Conservation (phyloP, 2,113 vertebrate species). For the Cercopithecus mona region DNA sequence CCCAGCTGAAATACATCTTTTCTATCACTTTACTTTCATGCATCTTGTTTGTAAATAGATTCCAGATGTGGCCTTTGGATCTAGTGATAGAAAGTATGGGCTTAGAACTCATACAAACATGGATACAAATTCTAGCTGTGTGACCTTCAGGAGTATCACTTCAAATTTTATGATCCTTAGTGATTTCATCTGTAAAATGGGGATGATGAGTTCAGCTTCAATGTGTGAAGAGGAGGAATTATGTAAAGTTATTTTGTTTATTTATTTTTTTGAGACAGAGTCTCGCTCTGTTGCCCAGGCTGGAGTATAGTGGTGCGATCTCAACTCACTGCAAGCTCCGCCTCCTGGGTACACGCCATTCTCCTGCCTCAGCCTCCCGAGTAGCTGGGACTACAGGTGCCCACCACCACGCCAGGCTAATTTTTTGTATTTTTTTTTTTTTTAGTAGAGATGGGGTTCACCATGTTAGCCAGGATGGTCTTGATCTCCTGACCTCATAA, state of each 20-base stretch:
- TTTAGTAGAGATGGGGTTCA: no score
- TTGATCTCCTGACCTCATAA: no score
- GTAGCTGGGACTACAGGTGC: no score
- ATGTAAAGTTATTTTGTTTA: not conserved
- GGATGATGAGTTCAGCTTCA: not conserved
- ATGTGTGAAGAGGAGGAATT: not conserved
- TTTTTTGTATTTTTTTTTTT: no score
- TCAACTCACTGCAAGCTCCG: no score
- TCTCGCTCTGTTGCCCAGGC: no score
- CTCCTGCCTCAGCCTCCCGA: no score
- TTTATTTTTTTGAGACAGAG: no score
- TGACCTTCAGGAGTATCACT: not conserved
- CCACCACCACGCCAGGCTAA: accelerated
- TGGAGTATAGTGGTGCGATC: no score
- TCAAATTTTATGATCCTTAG: not conserved
- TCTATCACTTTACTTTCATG: not conserved
- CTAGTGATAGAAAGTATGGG: not conserved
- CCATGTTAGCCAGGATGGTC: no score
- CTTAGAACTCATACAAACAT: not conserved
- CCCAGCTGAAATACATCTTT: not conserved
- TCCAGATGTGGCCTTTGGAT: not conserved
- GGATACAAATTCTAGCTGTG: not conserved
- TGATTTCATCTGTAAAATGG: not conserved
- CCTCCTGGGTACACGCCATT: no score
- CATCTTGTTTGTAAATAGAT: not conserved